A percentile compares a stretch with the other conserved stretches of the same genome.
Conservation (phyloP, 2,888 invertebrate species). For the Linyphia triangularis region DNA sequence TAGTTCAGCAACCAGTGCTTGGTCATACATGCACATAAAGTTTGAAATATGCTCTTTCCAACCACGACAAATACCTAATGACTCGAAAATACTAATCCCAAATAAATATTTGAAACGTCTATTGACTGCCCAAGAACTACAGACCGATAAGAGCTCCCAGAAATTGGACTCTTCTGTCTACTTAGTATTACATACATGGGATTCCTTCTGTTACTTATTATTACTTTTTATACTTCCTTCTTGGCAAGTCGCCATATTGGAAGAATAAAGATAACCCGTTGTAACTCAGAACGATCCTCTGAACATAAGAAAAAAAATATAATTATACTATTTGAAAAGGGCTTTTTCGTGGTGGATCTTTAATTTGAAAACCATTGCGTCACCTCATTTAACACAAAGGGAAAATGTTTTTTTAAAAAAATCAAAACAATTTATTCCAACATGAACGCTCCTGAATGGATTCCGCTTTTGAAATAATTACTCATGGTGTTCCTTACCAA, state of each 20-base stretch:
- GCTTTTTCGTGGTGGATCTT: background rate
- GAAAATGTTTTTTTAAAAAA: too few relatives aligned
- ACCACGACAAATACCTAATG: too few relatives aligned
- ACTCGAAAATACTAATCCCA: too few relatives aligned
- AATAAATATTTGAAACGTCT: too few relatives aligned
- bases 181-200: too few relatives aligned
- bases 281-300: background rate
- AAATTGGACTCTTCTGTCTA: background rate
- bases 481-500: background rate
- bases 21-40: too few relatives aligned
- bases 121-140: too few relatives aligned
- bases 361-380: constrained; percentile 14
- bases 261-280: background rate
- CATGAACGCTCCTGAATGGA: too few relatives aligned
- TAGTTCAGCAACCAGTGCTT: too few relatives aligned
- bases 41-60: too few relatives aligned
- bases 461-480: background rate
- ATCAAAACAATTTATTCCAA: too few relatives aligned
- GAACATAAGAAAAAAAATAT: background rate
- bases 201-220: background rate
- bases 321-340: background rate
- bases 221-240: background rate
- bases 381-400: constrained; percentile 20
- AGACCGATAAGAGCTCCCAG: background rate
- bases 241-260: background rate